Evolutionary conservation across 2,113 vertebrate species (phyloP), one percentile per base, ranked within the genome.

Genomic region (Saimiri boliviensis): DNA sequence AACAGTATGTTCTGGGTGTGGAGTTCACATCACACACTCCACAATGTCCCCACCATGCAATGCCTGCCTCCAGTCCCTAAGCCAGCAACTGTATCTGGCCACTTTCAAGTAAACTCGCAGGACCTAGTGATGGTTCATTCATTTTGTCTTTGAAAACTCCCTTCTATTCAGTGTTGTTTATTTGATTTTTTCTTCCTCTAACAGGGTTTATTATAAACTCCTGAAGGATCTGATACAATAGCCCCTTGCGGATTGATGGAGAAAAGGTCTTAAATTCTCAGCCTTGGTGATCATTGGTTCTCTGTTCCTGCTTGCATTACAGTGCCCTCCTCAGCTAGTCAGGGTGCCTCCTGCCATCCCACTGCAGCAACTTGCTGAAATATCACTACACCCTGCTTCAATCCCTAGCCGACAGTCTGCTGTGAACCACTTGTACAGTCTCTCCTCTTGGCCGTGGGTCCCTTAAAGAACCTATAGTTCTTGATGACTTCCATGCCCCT

Each of bases 21-120:
- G 42, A 40, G 45, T 82, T 76, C 83, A 52, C 23, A 58, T 37
- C 42, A 35, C 47, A 16, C 40, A 47, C 23, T 71, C 91, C 60
- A 47, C 58, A 80, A 19, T 45, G 40, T 25, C 52, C 47, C 40
- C 54, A 1, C 0, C 11, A 0, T n/a, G 21, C 23, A 25, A 3
- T 32, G 2, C 11, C 27, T 9, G 9, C 25, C 25, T 40, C 16
- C 8, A 16, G 12, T 14, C 5, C 20, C 20, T 52, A 14, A 5
- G 52, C 10, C 25, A 40, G 70, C 40, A 16, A 32, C 19, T 6
- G 1, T 20, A 2, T 74, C 20, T 27, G 5, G 10, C 25, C 49
- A 25, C 56, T 20, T n/a, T 40, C 30, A 35, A 37, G 11, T 71
- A 58, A 60, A 19, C 49, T 21, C 49, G 4, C 3, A 3, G 30